Evolutionary conservation across 2,113 vertebrate genomes (phyloP).

Genomic region (Micronisus gabar): DNA sequence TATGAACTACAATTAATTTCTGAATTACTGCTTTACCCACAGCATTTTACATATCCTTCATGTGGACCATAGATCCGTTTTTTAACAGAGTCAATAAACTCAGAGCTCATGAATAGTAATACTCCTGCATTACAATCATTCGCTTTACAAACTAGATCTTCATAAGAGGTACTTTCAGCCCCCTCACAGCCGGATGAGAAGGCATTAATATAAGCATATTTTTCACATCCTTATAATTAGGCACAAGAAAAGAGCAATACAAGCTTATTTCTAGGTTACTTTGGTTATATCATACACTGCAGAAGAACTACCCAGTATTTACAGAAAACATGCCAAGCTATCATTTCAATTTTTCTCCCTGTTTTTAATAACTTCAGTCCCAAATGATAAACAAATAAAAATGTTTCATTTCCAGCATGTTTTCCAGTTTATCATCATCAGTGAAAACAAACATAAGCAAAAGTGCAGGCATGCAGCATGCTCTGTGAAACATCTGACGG

Average conservation of each 20-base stretch:
- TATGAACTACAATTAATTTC: background rate
- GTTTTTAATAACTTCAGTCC: background rate
- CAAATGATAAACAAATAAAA: slow-evolving; percentile 3
- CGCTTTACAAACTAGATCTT: slow-evolving; percentile 20
- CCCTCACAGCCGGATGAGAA: background rate
- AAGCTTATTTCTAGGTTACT: slow-evolving; percentile 16
- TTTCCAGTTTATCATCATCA: background rate
- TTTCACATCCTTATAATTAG: slow-evolving; percentile 48
- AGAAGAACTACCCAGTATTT: background rate
- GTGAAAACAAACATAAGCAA: background rate
- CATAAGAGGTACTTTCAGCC: slow-evolving; percentile 24
- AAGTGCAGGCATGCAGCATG: background rate
- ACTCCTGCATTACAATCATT: background rate
- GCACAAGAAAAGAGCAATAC: background rate
- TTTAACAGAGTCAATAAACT: slow-evolving; percentile 1
- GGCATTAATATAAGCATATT: slow-evolving; percentile 30
- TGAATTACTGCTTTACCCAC: background rate
- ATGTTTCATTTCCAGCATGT: background rate
- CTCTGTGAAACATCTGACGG: background rate
- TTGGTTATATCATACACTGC: background rate
- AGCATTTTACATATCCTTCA: background rate
- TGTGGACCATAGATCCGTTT: background rate
- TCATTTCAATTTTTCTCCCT: background rate
- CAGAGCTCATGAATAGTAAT: slow-evolving; percentile 32
- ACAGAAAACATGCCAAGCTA: slow-evolving; percentile 13